Conservation (phyloP, 2,797 vertebrate species). For the Sylvia borin region DNA sequence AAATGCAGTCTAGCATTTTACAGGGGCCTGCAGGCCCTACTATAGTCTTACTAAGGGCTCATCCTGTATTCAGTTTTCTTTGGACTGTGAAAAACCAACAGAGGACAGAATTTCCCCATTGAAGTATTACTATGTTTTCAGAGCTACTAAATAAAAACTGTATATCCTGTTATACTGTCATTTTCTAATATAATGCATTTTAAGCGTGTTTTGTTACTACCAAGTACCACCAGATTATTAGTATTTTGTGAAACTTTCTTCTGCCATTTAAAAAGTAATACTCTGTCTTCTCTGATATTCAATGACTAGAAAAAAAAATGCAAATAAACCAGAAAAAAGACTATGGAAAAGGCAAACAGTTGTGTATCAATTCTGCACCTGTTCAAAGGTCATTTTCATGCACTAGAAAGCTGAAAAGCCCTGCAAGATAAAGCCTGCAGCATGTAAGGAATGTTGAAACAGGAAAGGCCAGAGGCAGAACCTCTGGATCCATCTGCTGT, state of each 20-base stretch:
- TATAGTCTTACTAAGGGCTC: background rate
- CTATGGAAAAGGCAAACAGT: background rate
- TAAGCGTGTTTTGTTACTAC: background rate
- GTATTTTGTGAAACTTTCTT: background rate
- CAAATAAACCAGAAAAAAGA: background rate
- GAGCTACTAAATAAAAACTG: background rate
- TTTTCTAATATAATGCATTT: background rate
- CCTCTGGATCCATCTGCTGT: background rate
- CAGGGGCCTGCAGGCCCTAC: background rate
- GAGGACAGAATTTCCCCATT: background rate
- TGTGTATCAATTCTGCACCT: background rate
- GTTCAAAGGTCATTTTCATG: conserved; percentile 5
- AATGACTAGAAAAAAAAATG: background rate
- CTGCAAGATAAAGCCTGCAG: background rate
- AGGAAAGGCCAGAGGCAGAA: background rate
- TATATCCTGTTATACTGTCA: background rate
- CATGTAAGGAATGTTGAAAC: background rate
- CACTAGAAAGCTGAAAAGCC: background rate
- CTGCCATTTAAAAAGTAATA: background rate
- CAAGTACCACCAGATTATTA: background rate
- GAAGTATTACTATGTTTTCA: background rate
- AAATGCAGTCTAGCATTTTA: background rate
- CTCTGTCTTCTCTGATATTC: background rate
- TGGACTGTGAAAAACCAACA: background rate
- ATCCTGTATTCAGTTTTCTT: background rate